These are phyloP conservation scores for Phoebastria nigripes DNA, from an alignment of 2,797 vertebrate genomes.

Conservation along the genomic window DNA sequence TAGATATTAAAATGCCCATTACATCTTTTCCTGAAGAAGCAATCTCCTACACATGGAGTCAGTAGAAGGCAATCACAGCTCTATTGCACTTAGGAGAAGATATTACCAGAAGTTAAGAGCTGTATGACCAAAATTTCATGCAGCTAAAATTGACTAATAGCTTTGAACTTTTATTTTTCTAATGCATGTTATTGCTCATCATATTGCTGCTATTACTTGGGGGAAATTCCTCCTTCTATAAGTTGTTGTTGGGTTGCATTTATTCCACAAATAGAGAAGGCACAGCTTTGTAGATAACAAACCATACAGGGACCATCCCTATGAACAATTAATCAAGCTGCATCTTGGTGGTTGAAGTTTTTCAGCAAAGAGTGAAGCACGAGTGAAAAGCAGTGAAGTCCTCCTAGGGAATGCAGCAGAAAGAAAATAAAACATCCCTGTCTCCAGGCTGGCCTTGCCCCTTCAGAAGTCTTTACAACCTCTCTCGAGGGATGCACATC, in stretches of 20 bases:
- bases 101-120: constrained; percentile 15
- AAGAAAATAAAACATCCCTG: not conserved
- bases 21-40: constrained; percentile 20
- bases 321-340: not conserved
- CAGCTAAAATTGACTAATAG: constrained; percentile 24
- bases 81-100: not conserved
- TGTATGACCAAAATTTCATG: constrained; percentile 1
- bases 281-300: not conserved
- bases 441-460: not conserved
- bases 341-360: not conserved
- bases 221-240: not conserved
- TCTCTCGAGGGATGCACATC: not conserved
- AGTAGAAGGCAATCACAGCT: constrained; percentile 12
- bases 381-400: not conserved
- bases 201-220: not conserved
- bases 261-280: not conserved
- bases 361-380: not conserved
- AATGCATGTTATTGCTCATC: not conserved
- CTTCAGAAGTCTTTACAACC: not conserved
- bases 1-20: constrained; percentile 44
- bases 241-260: not conserved
- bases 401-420: not conserved
- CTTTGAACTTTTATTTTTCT: not conserved
- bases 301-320: not conserved
- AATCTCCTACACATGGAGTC: not conserved